Conservation (phyloP, 1,140 invertebrate genomes). For the Psix sp. region DNA sequence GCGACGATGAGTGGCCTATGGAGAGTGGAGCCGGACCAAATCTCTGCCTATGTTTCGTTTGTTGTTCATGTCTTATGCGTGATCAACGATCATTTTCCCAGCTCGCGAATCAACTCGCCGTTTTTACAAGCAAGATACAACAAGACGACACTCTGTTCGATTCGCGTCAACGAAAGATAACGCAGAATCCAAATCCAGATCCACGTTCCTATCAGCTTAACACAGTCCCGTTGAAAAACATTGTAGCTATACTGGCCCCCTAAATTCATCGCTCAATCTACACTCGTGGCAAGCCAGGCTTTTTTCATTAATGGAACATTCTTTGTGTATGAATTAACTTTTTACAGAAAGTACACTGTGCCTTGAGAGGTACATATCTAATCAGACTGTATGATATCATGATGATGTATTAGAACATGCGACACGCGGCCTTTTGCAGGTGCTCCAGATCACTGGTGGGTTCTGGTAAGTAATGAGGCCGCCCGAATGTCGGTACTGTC, state of each 20-base stretch:
- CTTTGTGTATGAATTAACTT: constrained; percentile 77
- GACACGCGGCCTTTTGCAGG: constrained; percentile 77
- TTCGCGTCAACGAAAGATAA: constrained; percentile 21
- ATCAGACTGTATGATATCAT: constrained; percentile 76
- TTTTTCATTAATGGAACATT: constrained; percentile 71
- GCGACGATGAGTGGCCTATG: constrained; percentile 59
- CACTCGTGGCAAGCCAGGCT: constrained; percentile 58
- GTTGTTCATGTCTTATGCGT: too few relatives aligned
- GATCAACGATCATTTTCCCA: constrained; percentile 76
- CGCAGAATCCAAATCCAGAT: constrained; percentile 40
- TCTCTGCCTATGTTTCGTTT: constrained; percentile 36
- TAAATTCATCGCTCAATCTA: constrained; percentile 56
- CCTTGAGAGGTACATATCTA: constrained; percentile 71
- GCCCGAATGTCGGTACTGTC: constrained; percentile 69
- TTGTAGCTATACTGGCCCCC: constrained; percentile 16
- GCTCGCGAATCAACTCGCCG: constrained; percentile 56
- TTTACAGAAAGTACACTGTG: constrained; percentile 76
- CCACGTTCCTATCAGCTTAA: constrained; percentile 21
- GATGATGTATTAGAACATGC: constrained; percentile 77
- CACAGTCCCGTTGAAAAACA: constrained; percentile 21
- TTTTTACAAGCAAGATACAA: constrained; percentile 26
- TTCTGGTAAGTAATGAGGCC: constrained; percentile 76
- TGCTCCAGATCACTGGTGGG: constrained; percentile 68
- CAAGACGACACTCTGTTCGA: constrained; percentile 20
- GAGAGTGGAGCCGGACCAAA: constrained; percentile 53